Conservation (phyloP, 1,140 invertebrate genomes). For the Conus ventricosus region DNA sequence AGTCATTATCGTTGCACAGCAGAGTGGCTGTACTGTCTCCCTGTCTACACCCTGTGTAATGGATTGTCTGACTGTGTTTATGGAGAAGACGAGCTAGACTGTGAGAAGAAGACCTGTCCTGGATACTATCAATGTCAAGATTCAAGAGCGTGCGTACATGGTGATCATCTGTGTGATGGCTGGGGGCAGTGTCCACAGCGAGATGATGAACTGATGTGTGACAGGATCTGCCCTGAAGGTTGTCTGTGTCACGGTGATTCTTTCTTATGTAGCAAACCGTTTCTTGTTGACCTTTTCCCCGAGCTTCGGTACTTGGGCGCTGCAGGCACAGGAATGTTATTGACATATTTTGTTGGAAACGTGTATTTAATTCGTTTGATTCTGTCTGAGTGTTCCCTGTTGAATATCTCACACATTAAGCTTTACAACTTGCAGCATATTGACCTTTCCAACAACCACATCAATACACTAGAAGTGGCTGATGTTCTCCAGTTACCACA, state of each 20-base stretch:
- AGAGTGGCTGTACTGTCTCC: constrained; percentile 14
- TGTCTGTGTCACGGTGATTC: not conserved
- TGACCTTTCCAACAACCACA: too few relatives aligned
- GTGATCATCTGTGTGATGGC: not conserved
- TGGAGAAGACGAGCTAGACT: not conserved
- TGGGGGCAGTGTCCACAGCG: constrained; percentile 31
- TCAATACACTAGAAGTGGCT: too few relatives aligned
- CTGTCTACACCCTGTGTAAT: constrained; percentile 37
- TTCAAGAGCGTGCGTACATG: not conserved
- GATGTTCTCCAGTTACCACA: too few relatives aligned
- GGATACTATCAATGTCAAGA: not conserved
- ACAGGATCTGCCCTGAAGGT: not conserved
- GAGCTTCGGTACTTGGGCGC: not conserved
- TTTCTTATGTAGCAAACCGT: not conserved
- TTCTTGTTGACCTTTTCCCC: not conserved
- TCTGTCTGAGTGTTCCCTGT: too few relatives aligned
- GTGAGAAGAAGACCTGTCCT: not conserved
- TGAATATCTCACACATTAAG: too few relatives aligned
- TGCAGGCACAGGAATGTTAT: not conserved
- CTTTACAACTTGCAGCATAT: too few relatives aligned
- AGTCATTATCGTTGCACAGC: too few relatives aligned
- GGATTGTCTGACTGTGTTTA: constrained; percentile 27
- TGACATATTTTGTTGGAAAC: too few relatives aligned
- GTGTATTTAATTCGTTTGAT: too few relatives aligned
- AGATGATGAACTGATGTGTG: not conserved